phyloP scores from a whole-genome alignment of 1,140 invertebrate genomes.

The Acyrthosiphon pisum region DNA sequence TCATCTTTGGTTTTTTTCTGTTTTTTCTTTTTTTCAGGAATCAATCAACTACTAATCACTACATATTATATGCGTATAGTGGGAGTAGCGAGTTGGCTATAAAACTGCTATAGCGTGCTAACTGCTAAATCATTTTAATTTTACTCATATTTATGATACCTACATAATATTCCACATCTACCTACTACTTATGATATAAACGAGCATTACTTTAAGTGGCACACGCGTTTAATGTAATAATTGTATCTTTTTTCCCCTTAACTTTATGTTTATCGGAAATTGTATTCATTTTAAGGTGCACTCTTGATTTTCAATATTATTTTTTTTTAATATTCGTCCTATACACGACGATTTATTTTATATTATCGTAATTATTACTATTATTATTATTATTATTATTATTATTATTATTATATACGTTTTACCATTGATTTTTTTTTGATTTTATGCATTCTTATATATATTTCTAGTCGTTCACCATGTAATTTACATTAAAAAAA shows the following conservation, averaged over 20 bases:
- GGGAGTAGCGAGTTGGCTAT: constrained; percentile 11
- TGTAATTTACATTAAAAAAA: not conserved
- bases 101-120: constrained; percentile 25
- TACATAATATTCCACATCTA: not conserved
- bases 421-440: not conserved
- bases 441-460: not conserved
- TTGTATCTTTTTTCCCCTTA: not conserved
- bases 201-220: not conserved
- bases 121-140: constrained; percentile 25
- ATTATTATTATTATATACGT: not conserved
- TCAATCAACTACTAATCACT: constrained; percentile 20
- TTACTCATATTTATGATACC: constrained; percentile 17
- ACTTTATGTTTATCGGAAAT: not conserved
- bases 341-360: not conserved
- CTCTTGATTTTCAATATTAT: not conserved
- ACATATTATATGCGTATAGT: not conserved
- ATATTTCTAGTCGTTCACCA: not conserved
- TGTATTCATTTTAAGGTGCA: constrained; percentile 10
- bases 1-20: not conserved
- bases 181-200: not conserved
- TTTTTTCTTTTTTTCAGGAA: constrained; percentile 17
- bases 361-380: not conserved
- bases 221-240: not conserved
- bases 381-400: not conserved
- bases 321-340: not conserved